Percentiles rank a stretch among this genome's conserved stretches.
These are phyloP conservation scores for Perdix hodgsoniae DNA, from an alignment of 2,797 vertebrate genomes.

Conservation along the genomic window DNA sequence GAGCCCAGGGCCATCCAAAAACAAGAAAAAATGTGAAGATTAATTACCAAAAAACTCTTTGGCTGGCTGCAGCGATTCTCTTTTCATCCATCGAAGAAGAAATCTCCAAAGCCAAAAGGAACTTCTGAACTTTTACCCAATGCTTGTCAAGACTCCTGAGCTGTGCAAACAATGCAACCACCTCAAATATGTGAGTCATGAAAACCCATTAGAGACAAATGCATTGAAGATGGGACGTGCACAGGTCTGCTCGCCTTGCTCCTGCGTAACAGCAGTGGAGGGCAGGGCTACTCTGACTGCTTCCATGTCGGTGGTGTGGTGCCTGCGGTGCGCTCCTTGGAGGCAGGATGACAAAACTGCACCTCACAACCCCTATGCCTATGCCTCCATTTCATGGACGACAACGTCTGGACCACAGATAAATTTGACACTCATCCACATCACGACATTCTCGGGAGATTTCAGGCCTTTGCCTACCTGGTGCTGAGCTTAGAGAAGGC, in stretches of 20 bases:
- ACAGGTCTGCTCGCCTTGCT: background rate
- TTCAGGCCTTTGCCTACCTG: background rate
- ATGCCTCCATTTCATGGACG: background rate
- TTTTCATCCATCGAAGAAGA: background rate
- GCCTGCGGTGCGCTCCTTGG: background rate
- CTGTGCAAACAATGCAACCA: background rate
- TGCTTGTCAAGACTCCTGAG: background rate
- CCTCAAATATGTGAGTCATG: background rate
- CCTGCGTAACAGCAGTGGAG: background rate
- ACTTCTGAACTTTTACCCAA: background rate
- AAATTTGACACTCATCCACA: fast-evolving
- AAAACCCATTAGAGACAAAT: background rate
- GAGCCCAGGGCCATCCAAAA: background rate
- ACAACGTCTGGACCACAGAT: background rate
- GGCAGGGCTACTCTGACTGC: background rate
- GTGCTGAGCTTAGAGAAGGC: background rate
- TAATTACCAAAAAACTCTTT: background rate
- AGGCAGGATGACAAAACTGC: background rate
- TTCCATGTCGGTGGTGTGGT: no score
- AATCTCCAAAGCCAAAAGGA: background rate
- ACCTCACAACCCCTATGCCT: background rate
- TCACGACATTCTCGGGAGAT: background rate
- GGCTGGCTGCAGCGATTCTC: background rate
- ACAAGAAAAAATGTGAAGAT: background rate
- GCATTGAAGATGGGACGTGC: background rate